Evolutionary conservation across 2,113 vertebrate genomes (phyloP).

Genomic region (Malurus alboscapulatus): DNA sequence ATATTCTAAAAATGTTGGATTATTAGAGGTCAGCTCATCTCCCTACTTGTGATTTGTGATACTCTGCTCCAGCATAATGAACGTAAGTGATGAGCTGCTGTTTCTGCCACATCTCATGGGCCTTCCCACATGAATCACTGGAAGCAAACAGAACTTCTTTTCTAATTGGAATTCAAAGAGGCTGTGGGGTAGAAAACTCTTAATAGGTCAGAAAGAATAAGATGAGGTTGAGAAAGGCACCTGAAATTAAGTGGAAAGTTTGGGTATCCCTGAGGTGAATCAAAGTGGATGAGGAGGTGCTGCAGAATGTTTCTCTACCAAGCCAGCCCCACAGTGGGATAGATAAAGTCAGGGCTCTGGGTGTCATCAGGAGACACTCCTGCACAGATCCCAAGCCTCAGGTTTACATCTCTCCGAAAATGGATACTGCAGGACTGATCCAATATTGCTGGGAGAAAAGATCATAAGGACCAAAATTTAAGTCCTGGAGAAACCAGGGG

Average conservation of each 20-base stretch:
- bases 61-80: not conserved
- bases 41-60: not conserved
- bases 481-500: not conserved
- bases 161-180: not conserved
- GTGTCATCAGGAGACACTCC: not conserved
- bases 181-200: not conserved
- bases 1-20: not conserved
- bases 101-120: not conserved
- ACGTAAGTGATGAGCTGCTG: not conserved
- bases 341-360: not conserved
- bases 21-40: not conserved
- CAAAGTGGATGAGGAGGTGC: not conserved
- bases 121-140: not conserved
- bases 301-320: not conserved
- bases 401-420: not conserved
- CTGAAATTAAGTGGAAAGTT: not conserved
- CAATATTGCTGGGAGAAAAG: not conserved
- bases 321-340: accelerated
- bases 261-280: not conserved
- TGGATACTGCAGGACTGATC: not conserved
- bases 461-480: not conserved
- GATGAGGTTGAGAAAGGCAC: not conserved
- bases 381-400: not conserved
- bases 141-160: not conserved
- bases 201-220: not conserved